phyloP scores from a whole-genome alignment of 2,888 invertebrate species.

The Amiota communis region DNA sequence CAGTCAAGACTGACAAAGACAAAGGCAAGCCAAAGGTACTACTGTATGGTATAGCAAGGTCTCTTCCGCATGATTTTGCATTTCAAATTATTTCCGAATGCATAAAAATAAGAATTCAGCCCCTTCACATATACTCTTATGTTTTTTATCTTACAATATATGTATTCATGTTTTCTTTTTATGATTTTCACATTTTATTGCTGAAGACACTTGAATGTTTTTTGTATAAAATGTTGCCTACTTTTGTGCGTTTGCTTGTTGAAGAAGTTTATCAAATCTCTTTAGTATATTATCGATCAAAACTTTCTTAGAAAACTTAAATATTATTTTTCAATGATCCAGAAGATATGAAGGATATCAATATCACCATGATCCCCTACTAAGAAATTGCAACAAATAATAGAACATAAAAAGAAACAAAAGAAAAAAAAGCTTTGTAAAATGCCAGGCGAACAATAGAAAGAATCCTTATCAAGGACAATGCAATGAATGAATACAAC shows the following conservation, averaged over 20 bases:
- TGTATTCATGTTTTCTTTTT: background rate
- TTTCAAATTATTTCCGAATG: constrained; percentile 61
- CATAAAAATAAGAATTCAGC: constrained; percentile 17
- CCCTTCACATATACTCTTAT: background rate
- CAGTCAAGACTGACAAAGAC: too few species aligned
- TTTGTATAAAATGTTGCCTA: background rate
- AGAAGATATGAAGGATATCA: background rate
- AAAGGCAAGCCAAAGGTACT: too few species aligned
- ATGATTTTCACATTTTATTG: background rate
- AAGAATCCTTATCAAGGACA: constrained; percentile 69
- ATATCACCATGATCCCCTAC: background rate
- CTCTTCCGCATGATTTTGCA: constrained; percentile 65
- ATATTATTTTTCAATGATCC: background rate
- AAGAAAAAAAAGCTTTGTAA: constrained; percentile 27
- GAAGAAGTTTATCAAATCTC: too few species aligned
- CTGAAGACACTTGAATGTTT: too few species aligned
- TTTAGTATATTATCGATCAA: too few species aligned
- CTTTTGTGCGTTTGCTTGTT: too few species aligned
- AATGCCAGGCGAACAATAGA: constrained; percentile 63
- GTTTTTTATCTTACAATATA: background rate
- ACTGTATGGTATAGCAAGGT: constrained; percentile 11
- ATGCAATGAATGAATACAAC: constrained; percentile 26
- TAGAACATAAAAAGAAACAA: constrained; percentile 20
- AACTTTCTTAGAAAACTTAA: too few species aligned
- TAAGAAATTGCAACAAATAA: background rate